Percentiles rank a stretch among this genome's conserved stretches.
These are phyloP conservation scores for Papilio xuthus DNA, from an alignment of 1,140 invertebrate species.

Conservation along the genomic window DNA sequence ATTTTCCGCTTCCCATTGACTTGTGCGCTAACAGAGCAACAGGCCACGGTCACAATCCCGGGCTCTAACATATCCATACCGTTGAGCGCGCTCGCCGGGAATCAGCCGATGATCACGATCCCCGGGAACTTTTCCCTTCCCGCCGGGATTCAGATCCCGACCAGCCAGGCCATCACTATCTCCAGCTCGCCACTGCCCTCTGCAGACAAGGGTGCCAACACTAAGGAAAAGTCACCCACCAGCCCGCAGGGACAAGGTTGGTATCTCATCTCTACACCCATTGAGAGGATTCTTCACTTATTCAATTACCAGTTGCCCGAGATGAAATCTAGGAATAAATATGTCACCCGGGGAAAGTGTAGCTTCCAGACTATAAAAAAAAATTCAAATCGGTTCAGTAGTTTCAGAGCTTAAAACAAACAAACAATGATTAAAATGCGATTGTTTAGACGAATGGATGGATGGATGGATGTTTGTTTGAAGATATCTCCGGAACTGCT, in stretches of 20 bases:
- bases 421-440: too few species aligned
- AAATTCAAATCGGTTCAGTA: too few species aligned
- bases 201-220: slow-evolving; percentile 41
- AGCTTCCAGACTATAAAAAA: too few species aligned
- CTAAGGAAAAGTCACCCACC: slow-evolving; percentile 52
- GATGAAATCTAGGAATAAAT: too few species aligned
- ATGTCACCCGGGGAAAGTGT: too few species aligned
- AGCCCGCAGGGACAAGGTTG: slow-evolving; percentile 60
- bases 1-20: slow-evolving; percentile 53
- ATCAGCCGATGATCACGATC: slow-evolving; percentile 76
- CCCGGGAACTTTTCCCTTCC: slow-evolving; percentile 82
- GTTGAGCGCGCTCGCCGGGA: slow-evolving; percentile 67
- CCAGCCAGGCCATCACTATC: slow-evolving; percentile 59
- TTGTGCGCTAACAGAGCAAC: slow-evolving; percentile 71
- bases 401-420: too few species aligned
- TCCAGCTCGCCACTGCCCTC: slow-evolving; percentile 44
- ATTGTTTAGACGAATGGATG: too few species aligned
- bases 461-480: too few species aligned
- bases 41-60: slow-evolving; percentile 82
- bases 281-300: slow-evolving; percentile 42
- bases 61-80: slow-evolving; percentile 84
- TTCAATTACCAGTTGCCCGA: neutral
- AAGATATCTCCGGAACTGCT: too few species aligned
- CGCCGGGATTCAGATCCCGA: slow-evolving; percentile 64
- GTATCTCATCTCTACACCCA: slow-evolving; percentile 39